phyloP scores from a whole-genome alignment of 1,140 invertebrate species.

The Linepithema humile region DNA sequence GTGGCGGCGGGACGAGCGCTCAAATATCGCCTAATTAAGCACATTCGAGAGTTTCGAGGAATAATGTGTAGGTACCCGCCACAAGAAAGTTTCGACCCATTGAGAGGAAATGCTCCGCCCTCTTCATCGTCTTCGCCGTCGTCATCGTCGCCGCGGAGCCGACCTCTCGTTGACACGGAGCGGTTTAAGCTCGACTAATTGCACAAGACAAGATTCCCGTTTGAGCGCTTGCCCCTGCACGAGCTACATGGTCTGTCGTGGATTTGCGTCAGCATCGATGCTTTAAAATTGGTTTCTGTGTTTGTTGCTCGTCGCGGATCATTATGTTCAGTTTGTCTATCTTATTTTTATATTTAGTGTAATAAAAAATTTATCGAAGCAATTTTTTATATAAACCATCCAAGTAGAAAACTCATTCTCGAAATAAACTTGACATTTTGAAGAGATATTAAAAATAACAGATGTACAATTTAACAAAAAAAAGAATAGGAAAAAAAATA shows the following conservation, averaged over 20 bases:
- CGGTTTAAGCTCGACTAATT: constrained; percentile 53
- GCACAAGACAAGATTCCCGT: constrained; percentile 54
- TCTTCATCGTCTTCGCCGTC: constrained; percentile 10
- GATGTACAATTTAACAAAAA: neutral
- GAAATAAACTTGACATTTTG: neutral
- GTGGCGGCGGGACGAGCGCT: constrained; percentile 44
- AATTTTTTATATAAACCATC: neutral
- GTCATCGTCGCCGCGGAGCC: neutral
- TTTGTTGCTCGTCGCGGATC: constrained; percentile 6
- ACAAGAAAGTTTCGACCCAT: constrained; percentile 68
- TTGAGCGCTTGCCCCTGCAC: constrained; percentile 8
- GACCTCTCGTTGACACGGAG: neutral
- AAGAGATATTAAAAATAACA: neutral
- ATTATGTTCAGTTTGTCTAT: neutral
- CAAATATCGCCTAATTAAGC: constrained; percentile 79
- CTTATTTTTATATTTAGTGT: neutral
- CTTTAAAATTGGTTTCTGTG: neutral
- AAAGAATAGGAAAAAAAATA: neutral
- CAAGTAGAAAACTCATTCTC: neutral
- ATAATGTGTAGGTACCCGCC: constrained; percentile 66
- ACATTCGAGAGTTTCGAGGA: constrained; percentile 74
- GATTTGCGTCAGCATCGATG: neutral
- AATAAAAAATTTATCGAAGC: neutral
- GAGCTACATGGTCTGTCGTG: neutral
- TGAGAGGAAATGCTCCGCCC: constrained; percentile 48